Base-by-base conservation (phyloP, 2,113 vertebrate genomes). In the Natator depressus region DNA sequence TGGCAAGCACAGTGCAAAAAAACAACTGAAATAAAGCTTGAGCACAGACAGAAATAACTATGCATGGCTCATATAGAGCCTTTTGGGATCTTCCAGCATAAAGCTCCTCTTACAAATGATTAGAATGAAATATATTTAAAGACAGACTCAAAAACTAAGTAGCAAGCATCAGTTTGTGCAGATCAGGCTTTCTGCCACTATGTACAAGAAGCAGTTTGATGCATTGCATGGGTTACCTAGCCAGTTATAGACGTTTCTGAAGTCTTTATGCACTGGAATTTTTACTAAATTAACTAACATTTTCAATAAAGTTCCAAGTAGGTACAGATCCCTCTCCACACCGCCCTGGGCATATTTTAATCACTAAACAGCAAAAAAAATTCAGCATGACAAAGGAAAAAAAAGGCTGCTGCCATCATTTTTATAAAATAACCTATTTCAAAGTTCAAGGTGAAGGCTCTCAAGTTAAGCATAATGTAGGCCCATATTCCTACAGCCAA, bases 61-160 rank as follows among this genome's bases (percentile, higher is more conserved):
- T 47, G 84, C 86, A 87, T 96, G 93, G 96, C 95, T 97, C 95
- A 95, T 87, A 95, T 88, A 84, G 94, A 96, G 89, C 51, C 96
- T 91, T 88, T 90, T 85, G 55, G 93, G 91, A 87, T 95, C 89
- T 95, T 98, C 81, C 35, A 94, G 87, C 75, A 25, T 82, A 97
- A 96, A 96, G 83, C 81, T 85, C 96, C 96, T 92, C 82, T 91
- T 97, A 90, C 94, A 96, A 97, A 94, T 94, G 11, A 97, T 96
- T 94, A 47, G 19, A 94, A 95, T 88, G 95, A 97, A 97, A 96
- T 95, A 84, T 85, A 93, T 98, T 98, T 98, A 92, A 95, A 97
- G 94, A 85, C 84, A 96, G 96, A 92, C 84, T 93, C 85, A 47
- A 87, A 97, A 97, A 96, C 94, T 90, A 97, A 93, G 69, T 57